These are phyloP conservation scores for Gadus macrocephalus DNA, from an alignment of 2,113 vertebrate species.

Conservation along the genomic window DNA sequence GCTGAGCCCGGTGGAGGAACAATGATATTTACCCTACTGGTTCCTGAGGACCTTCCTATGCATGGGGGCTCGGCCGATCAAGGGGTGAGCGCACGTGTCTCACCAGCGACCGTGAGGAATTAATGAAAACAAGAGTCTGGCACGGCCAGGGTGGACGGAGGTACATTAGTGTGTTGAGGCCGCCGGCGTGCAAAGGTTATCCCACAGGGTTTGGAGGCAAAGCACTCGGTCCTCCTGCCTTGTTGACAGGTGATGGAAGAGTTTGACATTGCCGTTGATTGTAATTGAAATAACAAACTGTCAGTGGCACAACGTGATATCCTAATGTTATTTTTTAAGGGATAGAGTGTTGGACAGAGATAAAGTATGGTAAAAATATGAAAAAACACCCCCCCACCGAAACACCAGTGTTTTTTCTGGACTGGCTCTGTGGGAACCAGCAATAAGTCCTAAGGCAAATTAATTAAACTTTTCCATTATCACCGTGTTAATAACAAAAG, in stretches of 20 bases:
- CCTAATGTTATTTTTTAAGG: no score
- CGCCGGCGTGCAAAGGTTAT: no score
- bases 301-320: no score
- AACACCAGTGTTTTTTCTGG: slow-evolving; percentile 34
- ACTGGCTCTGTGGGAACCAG: slow-evolving; percentile 54
- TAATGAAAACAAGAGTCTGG: slow-evolving; percentile 14
- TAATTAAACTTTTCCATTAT: slow-evolving; percentile 65
- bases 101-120: slow-evolving; percentile 28
- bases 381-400: slow-evolving; percentile 12
- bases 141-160: slow-evolving; percentile 5
- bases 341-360: no score
- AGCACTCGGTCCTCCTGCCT: no score
- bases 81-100: slow-evolving; percentile 48
- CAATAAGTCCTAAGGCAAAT: slow-evolving; percentile 49
- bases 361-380: not conserved
- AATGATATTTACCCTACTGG: slow-evolving; percentile 67
- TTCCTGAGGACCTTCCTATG: slow-evolving; percentile 63
- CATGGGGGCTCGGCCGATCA: slow-evolving; percentile 35
- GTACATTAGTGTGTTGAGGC: no score
- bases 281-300: no score
- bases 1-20: slow-evolving; percentile 48
- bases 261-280: no score
- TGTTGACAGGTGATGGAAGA: no score
- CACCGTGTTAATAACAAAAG: slow-evolving; percentile 59
- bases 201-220: no score